Base-by-base conservation (phyloP, 1,140 invertebrate genomes). In the Trachymyrmex cornetzi region DNA sequence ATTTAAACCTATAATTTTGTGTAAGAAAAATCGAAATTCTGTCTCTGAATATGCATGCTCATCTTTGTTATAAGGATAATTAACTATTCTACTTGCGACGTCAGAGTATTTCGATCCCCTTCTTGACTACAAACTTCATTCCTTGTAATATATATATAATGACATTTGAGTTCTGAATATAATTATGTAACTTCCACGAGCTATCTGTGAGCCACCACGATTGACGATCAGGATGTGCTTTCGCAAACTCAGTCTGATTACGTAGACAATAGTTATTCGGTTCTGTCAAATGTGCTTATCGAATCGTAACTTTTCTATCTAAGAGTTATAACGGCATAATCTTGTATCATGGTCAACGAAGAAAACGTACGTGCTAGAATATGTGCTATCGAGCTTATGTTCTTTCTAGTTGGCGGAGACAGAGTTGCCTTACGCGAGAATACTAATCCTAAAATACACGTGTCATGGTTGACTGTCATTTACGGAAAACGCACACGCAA, bases 121-220 rank as follows among this genome's bases (percentile, higher is more conserved):
- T 50, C 69, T 72, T 27, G 69, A n/a, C n/a, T 61, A 34, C 27
- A 84, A 67, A 84, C 69, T 84, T 61, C 64, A 71, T 81, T 44
- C 55, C 80, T 84, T 59, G 57, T 67, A 67, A 77, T 80, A 80
- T 67, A 27, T 50, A 69, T 69, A 79, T 66, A 79, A 75, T 84
- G 80, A 84, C 80, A 50, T 84, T 75, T 75, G 80, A 84, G 38
- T 84, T 84, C 80, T 48, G 80, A 84, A 74, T 75, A 75, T 84
- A 84, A 75, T 84, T 84, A 84, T 30, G n/a, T 74, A 84, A 84
- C 80, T 84, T 84, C 55, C 57, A 44, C n/a, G 55, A 22, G 74
- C 44, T 75, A 61, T 19, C 38, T 74, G 67, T 48, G 44, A 74
- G 27, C 38, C 14, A 57, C 14, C 19, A 19, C 38, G 24, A 74